phyloP scores from a whole-genome alignment of 2,888 invertebrate genomes.

The Agrochola lota region DNA sequence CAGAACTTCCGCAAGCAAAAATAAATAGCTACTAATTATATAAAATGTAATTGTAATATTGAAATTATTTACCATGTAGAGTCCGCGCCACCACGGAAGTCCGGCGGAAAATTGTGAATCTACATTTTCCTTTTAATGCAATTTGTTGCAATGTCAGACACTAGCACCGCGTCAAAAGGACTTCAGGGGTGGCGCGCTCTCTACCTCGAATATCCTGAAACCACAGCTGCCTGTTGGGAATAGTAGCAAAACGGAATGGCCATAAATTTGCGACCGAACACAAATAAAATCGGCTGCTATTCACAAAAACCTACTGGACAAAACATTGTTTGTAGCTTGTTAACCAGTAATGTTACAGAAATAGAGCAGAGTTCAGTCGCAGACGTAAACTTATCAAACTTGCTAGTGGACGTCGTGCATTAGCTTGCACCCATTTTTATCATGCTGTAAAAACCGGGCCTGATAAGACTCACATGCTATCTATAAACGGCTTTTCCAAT shows the following conservation, averaged over 20 bases:
- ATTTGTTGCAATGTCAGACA: no score
- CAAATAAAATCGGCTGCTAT: not conserved
- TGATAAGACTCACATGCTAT: not conserved
- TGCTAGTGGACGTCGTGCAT: not conserved
- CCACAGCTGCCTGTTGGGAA: not conserved
- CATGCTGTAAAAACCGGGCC: not conserved
- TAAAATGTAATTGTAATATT: no score
- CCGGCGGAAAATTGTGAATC: no score
- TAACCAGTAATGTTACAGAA: slow-evolving; percentile 3
- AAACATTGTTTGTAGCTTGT: not conserved
- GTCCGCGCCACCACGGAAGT: no score
- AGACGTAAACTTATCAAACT: slow-evolving; percentile 10
- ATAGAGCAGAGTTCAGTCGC: not conserved
- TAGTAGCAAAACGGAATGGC: not conserved
- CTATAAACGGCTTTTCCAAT: not conserved
- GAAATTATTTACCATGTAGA: not conserved
- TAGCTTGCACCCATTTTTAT: not conserved
- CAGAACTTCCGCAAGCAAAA: not conserved
- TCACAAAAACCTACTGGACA: not conserved
- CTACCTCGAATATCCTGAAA: not conserved
- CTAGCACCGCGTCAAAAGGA: no score
- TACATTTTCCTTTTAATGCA: no score
- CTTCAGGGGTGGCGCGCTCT: no score
- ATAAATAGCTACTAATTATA: not conserved
- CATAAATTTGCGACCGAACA: not conserved